Percentiles rank a stretch among this genome's conserved stretches.
Conservation (phyloP, 1,140 invertebrate genomes). For the Drosophila kohkoa region DNA sequence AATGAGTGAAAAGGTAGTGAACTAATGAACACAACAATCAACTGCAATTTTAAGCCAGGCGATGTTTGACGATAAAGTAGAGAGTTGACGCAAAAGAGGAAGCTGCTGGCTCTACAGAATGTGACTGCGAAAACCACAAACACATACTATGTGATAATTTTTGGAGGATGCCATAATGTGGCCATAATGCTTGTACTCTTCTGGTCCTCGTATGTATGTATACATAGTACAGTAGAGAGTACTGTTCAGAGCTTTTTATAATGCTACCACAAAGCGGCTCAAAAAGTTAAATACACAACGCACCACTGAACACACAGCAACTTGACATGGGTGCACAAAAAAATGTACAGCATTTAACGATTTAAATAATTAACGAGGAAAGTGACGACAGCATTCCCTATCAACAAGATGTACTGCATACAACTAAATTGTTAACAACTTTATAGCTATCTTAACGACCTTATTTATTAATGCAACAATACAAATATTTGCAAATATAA, state of each 20-base stretch:
- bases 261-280: constrained; percentile 60
- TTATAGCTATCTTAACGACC: no score
- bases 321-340: constrained; percentile 8
- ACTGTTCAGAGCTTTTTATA: constrained; percentile 53
- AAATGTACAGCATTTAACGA: background rate
- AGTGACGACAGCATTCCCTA: background rate
- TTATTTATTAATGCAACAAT: no score
- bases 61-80: background rate
- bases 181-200: constrained; percentile 57
- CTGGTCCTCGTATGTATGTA: background rate
- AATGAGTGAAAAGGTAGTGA: no score
- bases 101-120: constrained; percentile 3
- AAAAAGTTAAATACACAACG: constrained; percentile 57
- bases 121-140: constrained; percentile 45
- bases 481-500: no score
- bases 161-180: constrained; percentile 54
- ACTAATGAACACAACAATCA: no score
- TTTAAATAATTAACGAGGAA: background rate
- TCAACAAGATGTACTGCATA: no score
- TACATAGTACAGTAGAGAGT: background rate
- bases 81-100: background rate
- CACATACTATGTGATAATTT: constrained; percentile 55
- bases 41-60: no score
- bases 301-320: constrained; percentile 12
- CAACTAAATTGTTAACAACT: no score